phyloP scores from a whole-genome alignment of 2,888 invertebrate genomes.

The Scaptodrosophila latifasciaeformis region DNA sequence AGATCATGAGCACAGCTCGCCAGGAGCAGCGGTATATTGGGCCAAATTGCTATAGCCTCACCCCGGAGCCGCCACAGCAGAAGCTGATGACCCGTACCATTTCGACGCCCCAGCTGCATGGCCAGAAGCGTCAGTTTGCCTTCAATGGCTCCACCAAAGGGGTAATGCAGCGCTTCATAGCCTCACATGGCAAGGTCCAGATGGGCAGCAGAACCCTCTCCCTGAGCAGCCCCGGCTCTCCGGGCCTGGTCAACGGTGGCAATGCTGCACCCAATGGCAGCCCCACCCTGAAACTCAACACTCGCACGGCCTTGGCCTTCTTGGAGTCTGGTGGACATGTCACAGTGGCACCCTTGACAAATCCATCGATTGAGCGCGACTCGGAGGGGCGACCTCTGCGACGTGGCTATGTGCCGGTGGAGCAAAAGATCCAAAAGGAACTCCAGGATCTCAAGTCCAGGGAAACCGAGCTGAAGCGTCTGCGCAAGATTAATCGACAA shows the following conservation, averaged over 20 bases:
- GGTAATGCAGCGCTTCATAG: constrained; percentile 90
- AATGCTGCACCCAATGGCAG: constrained; percentile 12
- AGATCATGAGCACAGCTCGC: constrained; percentile 22
- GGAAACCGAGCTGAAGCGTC: constrained; percentile 85
- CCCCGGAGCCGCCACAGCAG: constrained; percentile 73
- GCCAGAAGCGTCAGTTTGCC: constrained; percentile 77
- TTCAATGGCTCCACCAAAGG: constrained; percentile 82
- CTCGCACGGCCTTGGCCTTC: constrained; percentile 47
- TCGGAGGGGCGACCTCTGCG: constrained; percentile 81
- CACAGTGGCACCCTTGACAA: constrained; percentile 48
- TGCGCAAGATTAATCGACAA: constrained; percentile 78
- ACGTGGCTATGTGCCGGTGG: constrained; percentile 88
- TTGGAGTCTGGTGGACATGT: constrained; percentile 34
- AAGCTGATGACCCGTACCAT: constrained; percentile 71
- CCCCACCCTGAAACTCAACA: constrained; percentile 41
- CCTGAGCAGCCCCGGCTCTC: constrained; percentile 20
- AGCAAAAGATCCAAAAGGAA: constrained; percentile 91
- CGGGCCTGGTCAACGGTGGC: constrained; percentile 9
- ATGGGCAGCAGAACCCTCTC: constrained; percentile 38
- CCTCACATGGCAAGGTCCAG: constrained; percentile 83
- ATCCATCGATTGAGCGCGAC: constrained; percentile 77
- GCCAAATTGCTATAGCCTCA: constrained; percentile 70
- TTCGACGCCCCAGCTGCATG: constrained; percentile 68
- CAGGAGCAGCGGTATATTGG: constrained; percentile 71
- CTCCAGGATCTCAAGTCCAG: constrained; percentile 88